phyloP scores from a whole-genome alignment of 1,140 invertebrate genomes.

The Drosophila repleta region DNA sequence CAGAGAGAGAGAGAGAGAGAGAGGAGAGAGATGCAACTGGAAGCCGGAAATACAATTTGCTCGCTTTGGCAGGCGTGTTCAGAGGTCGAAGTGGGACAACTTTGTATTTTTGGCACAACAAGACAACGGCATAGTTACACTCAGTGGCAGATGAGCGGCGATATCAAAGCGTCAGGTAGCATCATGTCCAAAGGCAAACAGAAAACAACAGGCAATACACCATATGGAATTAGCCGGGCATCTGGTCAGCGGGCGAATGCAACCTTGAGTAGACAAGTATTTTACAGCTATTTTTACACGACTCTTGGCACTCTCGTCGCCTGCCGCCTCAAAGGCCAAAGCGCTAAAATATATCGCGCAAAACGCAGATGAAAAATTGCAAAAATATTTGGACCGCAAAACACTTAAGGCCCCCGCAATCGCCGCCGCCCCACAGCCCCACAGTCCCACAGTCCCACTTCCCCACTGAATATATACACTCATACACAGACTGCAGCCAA shows the following conservation, averaged over 20 bases:
- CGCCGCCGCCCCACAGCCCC: neutral
- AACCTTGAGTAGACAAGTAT: constrained; percentile 47
- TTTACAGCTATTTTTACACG: constrained; percentile 72
- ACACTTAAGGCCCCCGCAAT: constrained; percentile 42
- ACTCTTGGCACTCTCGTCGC: constrained; percentile 14
- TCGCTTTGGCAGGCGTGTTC: neutral
- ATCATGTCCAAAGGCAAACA: constrained; percentile 24
- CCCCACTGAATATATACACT: constrained; percentile 5
- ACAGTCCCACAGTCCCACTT: too few species aligned
- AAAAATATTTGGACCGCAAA: constrained; percentile 52
- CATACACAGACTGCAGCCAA: neutral
- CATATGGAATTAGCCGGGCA: constrained; percentile 38
- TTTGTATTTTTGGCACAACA: neutral
- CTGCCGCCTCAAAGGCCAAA: constrained; percentile 25
- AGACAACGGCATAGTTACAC: constrained; percentile 8
- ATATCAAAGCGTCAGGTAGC: constrained; percentile 34
- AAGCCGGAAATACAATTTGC: constrained; percentile 9
- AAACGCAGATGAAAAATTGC: constrained; percentile 50
- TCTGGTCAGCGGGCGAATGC: constrained; percentile 31
- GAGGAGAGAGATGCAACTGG: neutral
- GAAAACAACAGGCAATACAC: neutral
- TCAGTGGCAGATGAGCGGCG: neutral
- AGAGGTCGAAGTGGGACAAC: neutral
- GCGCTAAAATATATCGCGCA: constrained; percentile 43
- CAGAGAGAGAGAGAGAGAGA: too few species aligned